These are phyloP conservation scores for Ptychodera flava DNA, from an alignment of 35 echinoderm and acorn worm species.

Conservation along the genomic window DNA sequence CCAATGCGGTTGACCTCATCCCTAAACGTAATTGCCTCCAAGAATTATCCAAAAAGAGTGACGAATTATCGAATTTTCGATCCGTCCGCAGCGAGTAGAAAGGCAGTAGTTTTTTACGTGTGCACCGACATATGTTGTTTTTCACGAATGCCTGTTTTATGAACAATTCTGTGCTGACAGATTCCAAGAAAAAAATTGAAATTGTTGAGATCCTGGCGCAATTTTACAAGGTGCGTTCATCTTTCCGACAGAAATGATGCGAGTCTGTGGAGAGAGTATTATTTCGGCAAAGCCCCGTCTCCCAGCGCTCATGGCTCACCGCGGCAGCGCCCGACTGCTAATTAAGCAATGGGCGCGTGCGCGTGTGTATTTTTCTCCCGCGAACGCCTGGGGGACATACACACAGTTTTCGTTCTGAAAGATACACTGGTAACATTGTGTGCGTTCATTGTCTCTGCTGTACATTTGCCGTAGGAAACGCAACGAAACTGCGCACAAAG, in stretches of 20 bases:
- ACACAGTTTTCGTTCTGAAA: neutral
- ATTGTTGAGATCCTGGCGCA: neutral
- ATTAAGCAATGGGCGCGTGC: neutral
- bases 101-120: neutral
- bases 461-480: neutral
- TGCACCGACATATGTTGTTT: neutral
- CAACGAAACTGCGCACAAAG: neutral
- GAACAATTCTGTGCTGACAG: neutral
- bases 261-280: neutral
- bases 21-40: neutral
- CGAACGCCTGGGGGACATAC: neutral
- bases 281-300: neutral
- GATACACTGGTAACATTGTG: neutral
- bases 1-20: neutral
- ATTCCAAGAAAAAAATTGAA: neutral
- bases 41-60: neutral
- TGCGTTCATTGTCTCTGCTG: neutral
- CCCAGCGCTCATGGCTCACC: neutral
- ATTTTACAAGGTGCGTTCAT: neutral
- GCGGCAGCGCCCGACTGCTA: no score
- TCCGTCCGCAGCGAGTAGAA: neutral
- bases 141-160: neutral
- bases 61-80: conserved; percentile 1
- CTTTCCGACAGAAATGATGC: neutral
- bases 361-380: neutral